Evolutionary conservation across 1,140 invertebrate genomes (phyloP), one percentile per base, ranked within the genome.

Genomic region (Drosophila grimshawi): DNA sequence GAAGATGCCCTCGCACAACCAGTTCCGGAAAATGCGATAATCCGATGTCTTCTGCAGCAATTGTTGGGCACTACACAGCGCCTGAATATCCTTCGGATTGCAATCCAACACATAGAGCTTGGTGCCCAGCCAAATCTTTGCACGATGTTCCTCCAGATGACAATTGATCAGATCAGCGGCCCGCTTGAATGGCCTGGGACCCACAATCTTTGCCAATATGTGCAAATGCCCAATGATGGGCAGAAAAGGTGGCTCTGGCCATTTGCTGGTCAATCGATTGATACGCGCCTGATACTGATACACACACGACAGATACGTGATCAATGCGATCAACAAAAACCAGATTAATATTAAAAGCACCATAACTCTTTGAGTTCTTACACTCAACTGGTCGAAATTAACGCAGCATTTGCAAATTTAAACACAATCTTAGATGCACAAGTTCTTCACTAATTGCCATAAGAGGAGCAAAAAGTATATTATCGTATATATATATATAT

Each of bases 1-100:
- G 2, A 96, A 90, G 29, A 96, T 90, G 48, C 96, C 96, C 6
- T 93, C 93, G 6, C 93, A 93, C 3, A 96, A 92, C 95, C 95
- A 96, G 5, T 95, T 94, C 60, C 94, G 90, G 0, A 97, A 91
- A 59, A 95, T 94, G 1, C 92, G 64, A 45, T 93, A 93, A 29
- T 90, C 88, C 0, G 32, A 39, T n/a, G 91, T 78, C 71, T 92
- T 92, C 78, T 86, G 96, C 96, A 68, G 94, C 92, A 19, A 55
- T 19, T 85, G 86, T 37, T 80, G 71, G 6, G 80, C 80, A 56
- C 64, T 85, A 57, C 81, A 64, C 11, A 89, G n/a, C 0, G 85
- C 80, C 30, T 90, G 80, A 7, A 89, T 89, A 39, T 89, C 85
- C 74, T 81, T 85, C 10, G 85, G 85, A 64, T 89, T 89, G 19